A percentile compares a stretch with the other conserved stretches of the same genome.
Evolutionary conservation across 2,113 vertebrate genomes (phyloP).

Genomic region (Asarcornis scutulata): DNA sequence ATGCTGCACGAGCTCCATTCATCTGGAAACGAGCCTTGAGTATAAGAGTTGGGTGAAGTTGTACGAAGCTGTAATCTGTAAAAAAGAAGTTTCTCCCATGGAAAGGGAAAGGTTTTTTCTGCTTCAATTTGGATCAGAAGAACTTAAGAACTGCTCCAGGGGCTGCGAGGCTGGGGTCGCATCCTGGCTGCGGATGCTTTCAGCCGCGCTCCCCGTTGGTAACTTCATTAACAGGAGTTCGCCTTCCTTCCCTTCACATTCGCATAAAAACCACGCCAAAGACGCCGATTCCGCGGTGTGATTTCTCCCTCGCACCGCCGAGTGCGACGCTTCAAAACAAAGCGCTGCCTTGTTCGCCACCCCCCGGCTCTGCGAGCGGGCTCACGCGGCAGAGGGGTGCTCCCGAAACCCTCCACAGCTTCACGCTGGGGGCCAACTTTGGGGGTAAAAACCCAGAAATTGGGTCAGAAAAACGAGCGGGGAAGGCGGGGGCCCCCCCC

Average conservation of each 20-base stretch:
- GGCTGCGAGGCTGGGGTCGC: not conserved
- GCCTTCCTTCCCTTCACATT: not conserved
- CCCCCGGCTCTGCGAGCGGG: not conserved
- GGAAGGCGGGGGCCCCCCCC: too few species aligned
- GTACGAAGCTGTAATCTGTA: not conserved
- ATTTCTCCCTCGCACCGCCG: not conserved
- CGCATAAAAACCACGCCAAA: not conserved
- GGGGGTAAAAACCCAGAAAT: too few species aligned
- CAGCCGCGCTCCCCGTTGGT: not conserved
- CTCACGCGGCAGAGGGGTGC: too few species aligned
- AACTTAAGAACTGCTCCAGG: not conserved
- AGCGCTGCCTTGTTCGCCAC: conserved; percentile 38
- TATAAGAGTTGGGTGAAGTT: not conserved
- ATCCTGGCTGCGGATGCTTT: not conserved
- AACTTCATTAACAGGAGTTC: not conserved
- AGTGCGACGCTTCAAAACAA: conserved; percentile 32
- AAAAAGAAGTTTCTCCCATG: not conserved
- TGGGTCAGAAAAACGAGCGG: too few species aligned
- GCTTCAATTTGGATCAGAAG: not conserved
- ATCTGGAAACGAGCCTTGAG: not conserved
- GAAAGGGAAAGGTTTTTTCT: not conserved
- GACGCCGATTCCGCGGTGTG: not conserved
- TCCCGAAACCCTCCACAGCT: too few species aligned
- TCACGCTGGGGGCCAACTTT: too few species aligned
- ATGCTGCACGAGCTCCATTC: not conserved